phyloP scores from a whole-genome alignment of 2,888 invertebrate genomes.

The Chydorus sphaericus region DNA sequence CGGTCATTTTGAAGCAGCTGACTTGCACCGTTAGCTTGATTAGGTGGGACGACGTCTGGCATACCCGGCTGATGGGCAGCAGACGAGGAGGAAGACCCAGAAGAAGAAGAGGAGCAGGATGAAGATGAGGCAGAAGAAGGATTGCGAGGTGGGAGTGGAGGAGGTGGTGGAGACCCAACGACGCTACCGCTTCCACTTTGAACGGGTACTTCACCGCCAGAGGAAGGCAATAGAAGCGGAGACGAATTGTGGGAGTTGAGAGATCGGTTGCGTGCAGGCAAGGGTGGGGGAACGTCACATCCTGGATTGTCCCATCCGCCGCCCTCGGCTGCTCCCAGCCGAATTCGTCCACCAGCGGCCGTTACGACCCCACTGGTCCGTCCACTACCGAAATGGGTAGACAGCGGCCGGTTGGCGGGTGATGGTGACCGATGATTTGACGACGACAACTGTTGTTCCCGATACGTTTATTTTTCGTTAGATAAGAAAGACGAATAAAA shows the following conservation, averaged over 20 bases:
- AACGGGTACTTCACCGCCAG: constrained; percentile 37
- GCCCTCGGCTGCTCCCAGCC: constrained; percentile 8
- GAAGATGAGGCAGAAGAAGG: constrained; percentile 25
- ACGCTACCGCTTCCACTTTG: constrained; percentile 21
- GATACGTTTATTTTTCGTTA: constrained; percentile 21
- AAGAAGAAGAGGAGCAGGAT: constrained; percentile 23
- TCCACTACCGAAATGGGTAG: constrained; percentile 10
- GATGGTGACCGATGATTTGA: constrained; percentile 22
- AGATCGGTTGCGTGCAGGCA: constrained; percentile 14
- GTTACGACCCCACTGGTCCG: neutral
- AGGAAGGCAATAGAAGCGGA: constrained; percentile 16
- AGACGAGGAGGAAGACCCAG: constrained; percentile 5
- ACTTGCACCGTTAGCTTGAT: constrained; percentile 3
- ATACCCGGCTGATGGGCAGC: neutral
- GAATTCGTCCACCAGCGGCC: neutral
- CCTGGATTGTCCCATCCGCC: constrained; percentile 14
- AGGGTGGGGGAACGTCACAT: constrained; percentile 17
- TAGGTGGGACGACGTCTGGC: neutral
- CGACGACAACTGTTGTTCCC: constrained; percentile 21
- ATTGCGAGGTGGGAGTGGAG: constrained; percentile 32
- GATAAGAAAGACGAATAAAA: constrained; percentile 17
- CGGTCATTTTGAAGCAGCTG: neutral
- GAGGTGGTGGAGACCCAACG: constrained; percentile 25
- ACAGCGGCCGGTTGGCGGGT: constrained; percentile 17
- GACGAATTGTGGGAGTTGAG: constrained; percentile 11